Conservation (phyloP, 2,113 vertebrate species). For the Oncorhynchus clarkii region DNA sequence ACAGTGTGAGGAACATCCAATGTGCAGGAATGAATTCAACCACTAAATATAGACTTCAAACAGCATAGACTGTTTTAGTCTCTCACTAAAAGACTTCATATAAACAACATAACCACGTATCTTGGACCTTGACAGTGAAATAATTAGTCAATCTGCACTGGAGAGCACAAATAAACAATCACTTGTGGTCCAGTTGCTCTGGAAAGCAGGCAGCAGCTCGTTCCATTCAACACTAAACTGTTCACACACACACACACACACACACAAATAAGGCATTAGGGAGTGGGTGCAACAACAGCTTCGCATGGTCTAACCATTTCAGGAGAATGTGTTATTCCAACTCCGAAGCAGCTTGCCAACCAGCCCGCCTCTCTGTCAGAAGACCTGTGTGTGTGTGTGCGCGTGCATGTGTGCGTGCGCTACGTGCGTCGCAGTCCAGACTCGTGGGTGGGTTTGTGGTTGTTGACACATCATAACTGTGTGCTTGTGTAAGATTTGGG, state of each 20-base stretch:
- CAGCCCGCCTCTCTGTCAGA: neutral
- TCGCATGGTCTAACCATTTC: neutral
- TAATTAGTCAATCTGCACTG: neutral
- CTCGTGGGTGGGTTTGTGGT: conserved; percentile 24
- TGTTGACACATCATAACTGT: conserved; percentile 24
- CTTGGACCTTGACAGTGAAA: neutral
- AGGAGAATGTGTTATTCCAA: conserved; percentile 14
- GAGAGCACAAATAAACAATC: neutral
- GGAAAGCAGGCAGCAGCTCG: neutral
- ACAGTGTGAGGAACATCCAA: no score
- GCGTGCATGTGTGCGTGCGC: no score
- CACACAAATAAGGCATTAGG: neutral
- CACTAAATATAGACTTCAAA: no score
- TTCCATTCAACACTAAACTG: neutral
- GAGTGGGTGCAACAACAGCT: neutral
- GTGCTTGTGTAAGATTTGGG: conserved; percentile 17
- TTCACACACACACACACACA: conserved; percentile 3
- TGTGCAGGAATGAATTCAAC: no score
- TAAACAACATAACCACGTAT: no score
- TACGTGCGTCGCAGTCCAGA: neutral
- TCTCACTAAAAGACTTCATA: no score
- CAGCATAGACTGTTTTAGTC: no score
- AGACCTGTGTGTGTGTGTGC: neutral
- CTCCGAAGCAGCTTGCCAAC: neutral
- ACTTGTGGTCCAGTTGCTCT: neutral